Evolutionary conservation across 2,888 invertebrate genomes (phyloP).

Genomic region (Drosophila pegasa): DNA sequence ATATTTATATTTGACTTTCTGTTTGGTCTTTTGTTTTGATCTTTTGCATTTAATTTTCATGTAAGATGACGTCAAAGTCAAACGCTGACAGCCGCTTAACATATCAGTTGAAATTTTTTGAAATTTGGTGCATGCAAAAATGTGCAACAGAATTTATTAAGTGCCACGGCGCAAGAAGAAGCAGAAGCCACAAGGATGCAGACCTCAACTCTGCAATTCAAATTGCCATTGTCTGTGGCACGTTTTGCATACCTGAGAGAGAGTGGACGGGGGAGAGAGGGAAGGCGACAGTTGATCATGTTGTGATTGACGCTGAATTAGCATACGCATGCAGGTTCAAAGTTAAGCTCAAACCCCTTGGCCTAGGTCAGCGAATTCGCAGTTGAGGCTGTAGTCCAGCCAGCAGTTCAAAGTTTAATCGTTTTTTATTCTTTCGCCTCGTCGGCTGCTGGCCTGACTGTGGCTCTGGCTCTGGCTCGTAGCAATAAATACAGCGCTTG

Average conservation of each 20-base stretch:
- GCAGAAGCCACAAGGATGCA: neutral
- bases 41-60: slow-evolving; percentile 78
- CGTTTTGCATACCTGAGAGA: slow-evolving; percentile 67
- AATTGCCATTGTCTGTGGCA: slow-evolving; percentile 77
- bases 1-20: slow-evolving; percentile 22
- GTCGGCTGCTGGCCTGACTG: slow-evolving; percentile 3
- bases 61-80: slow-evolving; percentile 78
- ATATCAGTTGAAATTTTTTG: slow-evolving; percentile 78
- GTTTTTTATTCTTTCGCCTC: slow-evolving; percentile 37
- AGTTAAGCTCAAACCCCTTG: slow-evolving; percentile 69
- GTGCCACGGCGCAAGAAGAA: slow-evolving; percentile 64
- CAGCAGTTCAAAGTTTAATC: slow-evolving; percentile 70
- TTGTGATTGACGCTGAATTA: slow-evolving; percentile 81
- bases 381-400: neutral
- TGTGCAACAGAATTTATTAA: slow-evolving; percentile 82
- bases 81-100: slow-evolving; percentile 83
- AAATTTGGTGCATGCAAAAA: slow-evolving; percentile 78
- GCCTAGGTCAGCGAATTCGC: slow-evolving; percentile 60
- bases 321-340: slow-evolving; percentile 70
- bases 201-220: slow-evolving; percentile 82
- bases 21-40: slow-evolving; percentile 56
- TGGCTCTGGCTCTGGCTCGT: too few relatives aligned
- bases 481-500: slow-evolving; percentile 69
- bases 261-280: neutral
- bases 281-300: slow-evolving; percentile 46